Percentiles rank a stretch among this genome's conserved stretches.
These are phyloP conservation scores for Celastrina argiolus DNA, from an alignment of 2,888 invertebrate genomes.

Conservation along the genomic window DNA sequence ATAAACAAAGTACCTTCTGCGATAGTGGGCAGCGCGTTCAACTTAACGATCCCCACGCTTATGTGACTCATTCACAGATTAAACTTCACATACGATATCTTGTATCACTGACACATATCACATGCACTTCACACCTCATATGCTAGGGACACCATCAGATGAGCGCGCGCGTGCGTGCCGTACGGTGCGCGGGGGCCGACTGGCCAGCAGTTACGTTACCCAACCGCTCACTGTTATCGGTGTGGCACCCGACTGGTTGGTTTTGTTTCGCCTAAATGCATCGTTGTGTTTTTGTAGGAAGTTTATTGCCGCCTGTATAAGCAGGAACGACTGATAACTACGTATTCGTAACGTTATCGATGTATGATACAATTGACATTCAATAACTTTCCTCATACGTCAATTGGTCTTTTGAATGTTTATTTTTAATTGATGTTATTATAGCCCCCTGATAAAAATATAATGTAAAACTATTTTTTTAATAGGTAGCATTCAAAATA, in stretches of 20 bases:
- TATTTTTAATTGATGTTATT: too few species aligned
- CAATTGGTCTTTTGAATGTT: too few species aligned
- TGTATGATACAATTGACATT: too few species aligned
- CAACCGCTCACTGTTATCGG: slow-evolving; percentile 63
- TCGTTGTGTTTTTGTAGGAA: not conserved
- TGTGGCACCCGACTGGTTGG: not conserved
- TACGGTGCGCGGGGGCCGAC: slow-evolving; percentile 62
- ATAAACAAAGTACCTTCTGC: slow-evolving; percentile 60
- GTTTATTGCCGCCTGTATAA: too few species aligned
- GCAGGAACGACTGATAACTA: too few species aligned
- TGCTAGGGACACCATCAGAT: slow-evolving; percentile 54
- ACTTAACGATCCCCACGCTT: slow-evolving; percentile 73
- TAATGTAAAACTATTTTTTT: too few species aligned
- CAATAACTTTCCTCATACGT: too few species aligned
- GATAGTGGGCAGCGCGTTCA: slow-evolving; percentile 74
- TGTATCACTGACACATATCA: slow-evolving; percentile 17
- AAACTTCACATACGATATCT: slow-evolving; percentile 40
- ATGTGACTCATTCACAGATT: slow-evolving; percentile 75
- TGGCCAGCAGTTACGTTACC: slow-evolving; percentile 41
- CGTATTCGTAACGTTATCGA: too few species aligned
- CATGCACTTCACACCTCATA: slow-evolving; percentile 53
- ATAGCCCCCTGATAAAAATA: too few species aligned
- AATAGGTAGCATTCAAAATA: too few species aligned
- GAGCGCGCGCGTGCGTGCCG: slow-evolving; percentile 63
- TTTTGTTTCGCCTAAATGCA: not conserved